Conservation (phyloP, 2,113 vertebrate genomes). For the Himantopus leucocephalus region DNA sequence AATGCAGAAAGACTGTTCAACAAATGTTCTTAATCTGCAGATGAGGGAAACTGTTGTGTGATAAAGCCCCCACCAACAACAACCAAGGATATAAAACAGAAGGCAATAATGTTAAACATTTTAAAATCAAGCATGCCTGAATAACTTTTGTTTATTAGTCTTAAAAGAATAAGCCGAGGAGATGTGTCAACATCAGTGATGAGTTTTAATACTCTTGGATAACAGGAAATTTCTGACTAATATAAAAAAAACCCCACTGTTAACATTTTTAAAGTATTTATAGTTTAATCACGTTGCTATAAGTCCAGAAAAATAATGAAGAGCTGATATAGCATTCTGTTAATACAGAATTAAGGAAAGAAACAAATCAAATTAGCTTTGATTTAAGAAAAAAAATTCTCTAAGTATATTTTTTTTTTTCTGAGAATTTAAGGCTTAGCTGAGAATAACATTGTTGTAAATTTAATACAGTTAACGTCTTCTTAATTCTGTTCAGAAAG, state of each 20-base stretch:
- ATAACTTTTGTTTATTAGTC: background rate
- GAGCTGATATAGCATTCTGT: background rate
- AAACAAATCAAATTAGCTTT: background rate
- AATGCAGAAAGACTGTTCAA: background rate
- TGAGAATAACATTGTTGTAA: background rate
- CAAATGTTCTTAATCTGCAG: background rate
- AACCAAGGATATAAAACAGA: background rate
- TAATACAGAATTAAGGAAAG: background rate
- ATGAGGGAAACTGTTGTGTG: background rate
- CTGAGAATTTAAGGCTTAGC: background rate
- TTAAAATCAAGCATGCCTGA: background rate
- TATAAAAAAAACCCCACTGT: fast-evolving
- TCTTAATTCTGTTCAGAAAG: background rate
- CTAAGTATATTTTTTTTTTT: background rate
- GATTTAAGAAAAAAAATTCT: background rate
- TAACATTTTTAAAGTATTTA: background rate
- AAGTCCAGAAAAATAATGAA: background rate
- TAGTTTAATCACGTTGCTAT: background rate
- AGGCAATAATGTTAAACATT: background rate
- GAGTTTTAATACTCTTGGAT: background rate
- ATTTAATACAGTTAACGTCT: background rate
- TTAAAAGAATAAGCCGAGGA: background rate
- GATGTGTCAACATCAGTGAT: background rate
- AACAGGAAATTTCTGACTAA: background rate
- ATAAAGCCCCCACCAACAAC: background rate